phyloP scores from a whole-genome alignment of 2,113 vertebrate species.

The Callipepla californica region DNA sequence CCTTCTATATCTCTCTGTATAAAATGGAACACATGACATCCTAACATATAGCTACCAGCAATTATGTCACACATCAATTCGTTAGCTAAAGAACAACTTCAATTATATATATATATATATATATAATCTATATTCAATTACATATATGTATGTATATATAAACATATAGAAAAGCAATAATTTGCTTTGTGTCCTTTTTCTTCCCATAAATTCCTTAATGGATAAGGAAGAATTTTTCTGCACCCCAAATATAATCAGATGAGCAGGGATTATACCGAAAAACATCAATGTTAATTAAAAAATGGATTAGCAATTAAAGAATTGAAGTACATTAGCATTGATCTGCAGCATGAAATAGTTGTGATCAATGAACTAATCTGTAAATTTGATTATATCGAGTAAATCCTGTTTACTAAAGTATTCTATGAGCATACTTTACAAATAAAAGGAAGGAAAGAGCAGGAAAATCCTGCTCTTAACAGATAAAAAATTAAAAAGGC shows the following conservation, averaged over 20 bases:
- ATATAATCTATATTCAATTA: not conserved
- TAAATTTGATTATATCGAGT: conserved; percentile 89
- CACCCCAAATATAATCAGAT: conserved; percentile 48
- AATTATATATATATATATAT: not conserved
- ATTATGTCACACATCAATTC: not conserved
- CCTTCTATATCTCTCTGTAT: not conserved
- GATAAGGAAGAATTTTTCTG: conserved; percentile 42
- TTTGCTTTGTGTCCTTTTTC: conserved; percentile 15
- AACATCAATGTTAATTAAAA: conserved; percentile 82
- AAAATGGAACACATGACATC: not conserved
- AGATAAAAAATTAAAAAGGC: conserved; percentile 5
- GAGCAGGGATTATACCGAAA: conserved; percentile 71
- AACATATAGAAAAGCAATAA: not conserved
- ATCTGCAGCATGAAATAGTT: conserved; percentile 78
- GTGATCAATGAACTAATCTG: conserved; percentile 91
- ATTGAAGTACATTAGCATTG: conserved; percentile 90
- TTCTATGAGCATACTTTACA: conserved; percentile 81
- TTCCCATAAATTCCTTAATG: conserved; percentile 14
- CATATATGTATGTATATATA: not conserved
- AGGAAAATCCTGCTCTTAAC: conserved; percentile 19
- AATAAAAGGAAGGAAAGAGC: conserved; percentile 25
- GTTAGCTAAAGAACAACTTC: not conserved
- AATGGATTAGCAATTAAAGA: conserved; percentile 87
- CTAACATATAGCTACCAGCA: not conserved
- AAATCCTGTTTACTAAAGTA: conserved; percentile 89